Percentiles rank a stretch among this genome's conserved stretches.
phyloP scores from a whole-genome alignment of 2,888 invertebrate species.

The Homarus gammarus region DNA sequence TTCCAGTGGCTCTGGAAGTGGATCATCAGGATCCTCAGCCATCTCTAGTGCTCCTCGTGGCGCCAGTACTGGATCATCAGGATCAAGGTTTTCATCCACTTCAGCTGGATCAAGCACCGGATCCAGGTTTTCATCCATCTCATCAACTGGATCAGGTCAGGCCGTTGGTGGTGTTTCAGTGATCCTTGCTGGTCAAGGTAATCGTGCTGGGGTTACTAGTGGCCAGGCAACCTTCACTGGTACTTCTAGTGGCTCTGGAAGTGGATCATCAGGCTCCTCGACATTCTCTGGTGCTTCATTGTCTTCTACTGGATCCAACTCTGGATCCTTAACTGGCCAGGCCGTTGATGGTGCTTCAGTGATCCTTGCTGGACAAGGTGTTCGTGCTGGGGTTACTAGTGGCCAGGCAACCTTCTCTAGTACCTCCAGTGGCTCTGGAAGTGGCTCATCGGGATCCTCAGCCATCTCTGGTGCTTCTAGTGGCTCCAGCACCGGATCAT shows the following conservation, averaged over 20 bases:
- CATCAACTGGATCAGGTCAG: conserved; percentile 10
- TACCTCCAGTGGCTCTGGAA: not conserved
- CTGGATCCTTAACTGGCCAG: not conserved
- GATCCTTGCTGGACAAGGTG: not conserved
- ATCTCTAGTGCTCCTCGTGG: not conserved
- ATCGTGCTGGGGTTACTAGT: conserved; percentile 21
- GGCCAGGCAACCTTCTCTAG: not conserved
- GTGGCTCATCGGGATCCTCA: not conserved
- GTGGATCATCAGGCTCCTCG: not conserved
- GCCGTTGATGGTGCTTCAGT: not conserved
- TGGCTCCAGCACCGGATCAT: not conserved
- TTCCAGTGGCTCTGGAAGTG: not conserved
- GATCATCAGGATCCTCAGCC: conserved; percentile 18
- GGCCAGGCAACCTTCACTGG: conserved; percentile 19
- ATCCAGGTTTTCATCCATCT: not conserved
- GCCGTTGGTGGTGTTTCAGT: not conserved
- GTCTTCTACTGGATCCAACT: not conserved
- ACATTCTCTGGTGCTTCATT: not conserved
- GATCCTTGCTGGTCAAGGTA: conserved; percentile 18
- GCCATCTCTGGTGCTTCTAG: not conserved
- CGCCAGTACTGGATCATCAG: not conserved
- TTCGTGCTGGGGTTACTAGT: not conserved
- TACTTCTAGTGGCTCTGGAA: not conserved
- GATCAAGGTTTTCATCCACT: not conserved
- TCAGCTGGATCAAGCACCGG: not conserved